phyloP scores from a whole-genome alignment of 2,113 vertebrate genomes.

The Melanotaenia duboulayi region DNA sequence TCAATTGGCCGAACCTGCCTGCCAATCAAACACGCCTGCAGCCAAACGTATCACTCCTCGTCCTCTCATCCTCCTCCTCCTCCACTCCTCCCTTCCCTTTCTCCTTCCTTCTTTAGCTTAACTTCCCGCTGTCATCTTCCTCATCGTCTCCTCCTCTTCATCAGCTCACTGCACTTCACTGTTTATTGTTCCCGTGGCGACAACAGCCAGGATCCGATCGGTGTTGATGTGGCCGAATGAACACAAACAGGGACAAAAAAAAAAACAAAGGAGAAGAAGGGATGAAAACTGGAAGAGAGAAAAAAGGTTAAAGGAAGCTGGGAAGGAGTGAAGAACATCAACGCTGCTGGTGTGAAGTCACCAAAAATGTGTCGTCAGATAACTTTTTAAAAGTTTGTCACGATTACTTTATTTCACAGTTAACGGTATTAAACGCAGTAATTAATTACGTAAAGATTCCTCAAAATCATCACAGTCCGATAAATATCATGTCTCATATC shows the following conservation, averaged over 20 bases:
- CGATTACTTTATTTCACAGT: too few relatives aligned
- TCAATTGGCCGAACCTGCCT: constrained; percentile 64
- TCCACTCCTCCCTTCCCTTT: not conserved
- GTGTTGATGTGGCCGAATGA: constrained; percentile 29
- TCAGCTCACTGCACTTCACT: constrained; percentile 43
- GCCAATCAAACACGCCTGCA: constrained; percentile 52
- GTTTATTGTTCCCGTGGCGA: constrained; percentile 18
- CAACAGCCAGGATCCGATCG: not conserved
- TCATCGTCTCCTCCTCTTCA: constrained; percentile 19
- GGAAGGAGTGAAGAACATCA: not conserved
- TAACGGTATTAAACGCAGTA: too few relatives aligned
- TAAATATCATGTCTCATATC: too few relatives aligned
- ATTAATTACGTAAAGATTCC: too few relatives aligned
- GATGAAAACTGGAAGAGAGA: not conserved
- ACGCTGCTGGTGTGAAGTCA: too few relatives aligned
- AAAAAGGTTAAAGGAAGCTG: too few relatives aligned
- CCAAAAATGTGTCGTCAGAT: too few relatives aligned
- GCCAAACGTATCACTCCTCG: constrained; percentile 26
- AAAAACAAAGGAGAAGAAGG: not conserved
- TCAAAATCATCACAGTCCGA: too few relatives aligned
- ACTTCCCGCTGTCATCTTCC: constrained; percentile 23
- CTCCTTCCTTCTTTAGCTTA: not conserved
- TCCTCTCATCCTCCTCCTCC: not conserved
- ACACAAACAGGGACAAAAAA: constrained; percentile 6
- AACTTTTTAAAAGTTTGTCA: too few relatives aligned